Evolutionary conservation across 2,797 vertebrate genomes (phyloP).

Genomic region (Microctenopoma stevenorrisi): DNA sequence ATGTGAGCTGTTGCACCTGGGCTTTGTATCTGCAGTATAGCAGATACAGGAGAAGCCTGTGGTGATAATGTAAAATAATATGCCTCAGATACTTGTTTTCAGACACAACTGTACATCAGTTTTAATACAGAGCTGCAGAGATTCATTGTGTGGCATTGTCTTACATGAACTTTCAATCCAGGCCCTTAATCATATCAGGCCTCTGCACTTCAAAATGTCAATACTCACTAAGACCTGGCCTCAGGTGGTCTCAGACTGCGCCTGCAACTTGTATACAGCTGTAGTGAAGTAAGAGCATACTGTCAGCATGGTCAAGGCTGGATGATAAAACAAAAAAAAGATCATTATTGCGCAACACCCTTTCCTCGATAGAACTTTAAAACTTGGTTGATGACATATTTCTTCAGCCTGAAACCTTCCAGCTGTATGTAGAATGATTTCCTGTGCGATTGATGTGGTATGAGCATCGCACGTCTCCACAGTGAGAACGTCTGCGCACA

Average conservation of each 20-base stretch:
- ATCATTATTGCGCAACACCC: no score
- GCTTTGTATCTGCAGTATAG: background rate
- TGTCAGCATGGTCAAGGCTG: slow-evolving; percentile 41
- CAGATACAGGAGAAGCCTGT: slow-evolving; percentile 44
- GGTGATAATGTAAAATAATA: slow-evolving; percentile 65
- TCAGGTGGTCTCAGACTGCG: slow-evolving; percentile 44
- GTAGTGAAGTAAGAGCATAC: slow-evolving; percentile 35
- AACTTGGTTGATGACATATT: no score
- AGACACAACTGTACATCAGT: slow-evolving; percentile 66
- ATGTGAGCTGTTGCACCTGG: slow-evolving; percentile 24
- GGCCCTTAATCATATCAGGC: slow-evolving; percentile 58
- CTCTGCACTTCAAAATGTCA: slow-evolving; percentile 62
- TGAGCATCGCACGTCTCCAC: no score
- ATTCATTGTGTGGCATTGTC: slow-evolving; percentile 60
- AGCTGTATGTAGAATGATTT: no score
- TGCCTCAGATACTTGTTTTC: slow-evolving; percentile 51
- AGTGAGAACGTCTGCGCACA: no score
- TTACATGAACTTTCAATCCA: slow-evolving; percentile 41
- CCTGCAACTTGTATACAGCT: slow-evolving; percentile 26
- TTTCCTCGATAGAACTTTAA: no score
- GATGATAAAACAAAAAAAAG: no score
- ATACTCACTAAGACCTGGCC: slow-evolving; percentile 24
- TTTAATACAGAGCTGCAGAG: slow-evolving; percentile 64
- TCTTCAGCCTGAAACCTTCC: no score
- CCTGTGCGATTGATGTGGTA: no score